Conservation (phyloP, 2,797 vertebrate genomes). For the Diceros bicornis region DNA sequence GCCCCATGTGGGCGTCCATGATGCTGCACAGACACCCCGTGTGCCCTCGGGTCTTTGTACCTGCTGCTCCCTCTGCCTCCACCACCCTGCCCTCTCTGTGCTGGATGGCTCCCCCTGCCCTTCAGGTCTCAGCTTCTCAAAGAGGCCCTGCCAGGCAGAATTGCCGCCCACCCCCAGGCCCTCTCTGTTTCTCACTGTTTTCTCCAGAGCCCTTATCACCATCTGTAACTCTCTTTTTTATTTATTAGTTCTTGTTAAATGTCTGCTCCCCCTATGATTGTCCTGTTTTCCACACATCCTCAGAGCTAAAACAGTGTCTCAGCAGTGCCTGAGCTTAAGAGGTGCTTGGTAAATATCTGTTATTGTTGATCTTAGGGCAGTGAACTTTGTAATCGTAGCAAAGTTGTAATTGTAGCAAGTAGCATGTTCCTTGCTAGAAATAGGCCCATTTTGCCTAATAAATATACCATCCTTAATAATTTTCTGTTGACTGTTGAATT, state of each 20-base stretch:
- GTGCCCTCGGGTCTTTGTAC: neutral
- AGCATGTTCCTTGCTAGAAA: neutral
- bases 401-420: too few species aligned
- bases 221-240: neutral
- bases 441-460: neutral
- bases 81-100: neutral
- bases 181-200: neutral
- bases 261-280: neutral
- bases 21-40: neutral
- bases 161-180: fast-evolving
- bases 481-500: neutral
- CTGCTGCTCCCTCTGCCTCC: neutral
- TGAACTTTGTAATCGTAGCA: neutral
- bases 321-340: neutral
- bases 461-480: neutral
- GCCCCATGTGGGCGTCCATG: neutral
- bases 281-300: neutral
- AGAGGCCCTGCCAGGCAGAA: neutral
- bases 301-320: neutral
- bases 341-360: neutral
- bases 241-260: neutral
- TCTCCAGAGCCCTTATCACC: neutral
- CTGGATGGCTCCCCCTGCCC: neutral
- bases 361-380: neutral
- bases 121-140: neutral